Evolutionary conservation across 2,888 invertebrate genomes (phyloP), one percentile per base, ranked within the genome.

Genomic region (Podotricha telesiphe): DNA sequence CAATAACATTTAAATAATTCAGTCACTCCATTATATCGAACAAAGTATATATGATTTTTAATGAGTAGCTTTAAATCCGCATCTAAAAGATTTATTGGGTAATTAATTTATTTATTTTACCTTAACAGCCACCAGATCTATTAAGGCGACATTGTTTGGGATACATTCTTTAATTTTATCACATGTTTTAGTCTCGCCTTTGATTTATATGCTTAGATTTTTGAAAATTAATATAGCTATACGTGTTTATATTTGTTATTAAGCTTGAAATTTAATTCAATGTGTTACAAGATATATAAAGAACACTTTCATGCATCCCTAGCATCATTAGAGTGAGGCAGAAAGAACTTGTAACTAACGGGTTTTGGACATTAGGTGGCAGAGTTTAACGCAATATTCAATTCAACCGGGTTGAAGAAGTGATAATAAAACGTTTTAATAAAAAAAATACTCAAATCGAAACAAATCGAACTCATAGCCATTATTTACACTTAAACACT

Each of bases 21-120:
- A 64, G 66, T 70, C 65, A 47, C 73, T 67, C 67, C 63, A 72
- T 69, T 70, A 73, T 75, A 73, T 73, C 75, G 70, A 73, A 75
- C 72, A 77, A 72, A 59, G 53, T 61, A 70, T 68, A 62, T 48
- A 2, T 28, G 61, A 53, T 28, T 22, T 56, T 53, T 68, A 72
- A 72, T 72, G 72, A 70, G 68, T 65, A 59, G 53, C 28, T 65
- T 72, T 58, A 47, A 74, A 71, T 73, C 74, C 68, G 73, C 77
- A 75, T 78, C 73, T 73, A 65, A 56, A 56, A 78, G 80, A 83
- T 85, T 84, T 82, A 85, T 74, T 78, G 76, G 42, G 77, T 78
- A 78, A 81, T 83, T 80, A 82, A 83, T 82, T 81, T 79, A 82
- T 82, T 82, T 79, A 80, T 77, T 78, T 79, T 78, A 76, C 80